These are phyloP conservation scores for Machimus rusticus DNA, from an alignment of 2,888 invertebrate species.

Conservation along the genomic window DNA sequence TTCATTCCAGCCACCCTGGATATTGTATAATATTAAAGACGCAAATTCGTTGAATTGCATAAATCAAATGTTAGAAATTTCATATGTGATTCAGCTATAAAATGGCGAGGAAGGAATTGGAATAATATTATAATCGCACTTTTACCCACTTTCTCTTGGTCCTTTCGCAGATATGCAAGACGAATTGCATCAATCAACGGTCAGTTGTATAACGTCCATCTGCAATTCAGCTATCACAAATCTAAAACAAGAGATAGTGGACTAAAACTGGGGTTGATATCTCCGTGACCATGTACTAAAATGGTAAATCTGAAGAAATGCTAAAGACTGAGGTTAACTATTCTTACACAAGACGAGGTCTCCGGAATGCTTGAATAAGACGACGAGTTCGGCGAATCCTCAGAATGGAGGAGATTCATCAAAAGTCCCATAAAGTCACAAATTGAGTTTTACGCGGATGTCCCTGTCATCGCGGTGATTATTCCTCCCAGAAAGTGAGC, in stretches of 20 bases:
- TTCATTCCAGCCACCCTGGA: too few relatives aligned
- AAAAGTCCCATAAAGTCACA: background rate
- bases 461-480: background rate
- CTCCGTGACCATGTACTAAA: background rate
- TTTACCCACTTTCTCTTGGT: background rate
- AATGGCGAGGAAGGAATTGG: too few relatives aligned
- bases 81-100: background rate
- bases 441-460: background rate
- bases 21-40: too few relatives aligned
- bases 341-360: background rate
- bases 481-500: background rate
- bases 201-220: background rate
- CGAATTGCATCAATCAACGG: background rate
- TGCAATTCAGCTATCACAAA: background rate
- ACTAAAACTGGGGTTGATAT: background rate
- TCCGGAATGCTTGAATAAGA: background rate
- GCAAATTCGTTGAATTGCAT: background rate
- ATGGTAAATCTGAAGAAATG: background rate
- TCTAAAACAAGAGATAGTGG: background rate
- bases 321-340: background rate
- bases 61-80: background rate
- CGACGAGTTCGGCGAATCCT: background rate
- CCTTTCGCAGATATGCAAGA: background rate
- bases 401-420: background rate
- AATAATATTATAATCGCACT: background rate